A percentile compares a stretch with the other conserved stretches of the same genome.
These are phyloP conservation scores for Mus minutoides DNA, from an alignment of 2,797 vertebrate genomes.

Conservation along the genomic window DNA sequence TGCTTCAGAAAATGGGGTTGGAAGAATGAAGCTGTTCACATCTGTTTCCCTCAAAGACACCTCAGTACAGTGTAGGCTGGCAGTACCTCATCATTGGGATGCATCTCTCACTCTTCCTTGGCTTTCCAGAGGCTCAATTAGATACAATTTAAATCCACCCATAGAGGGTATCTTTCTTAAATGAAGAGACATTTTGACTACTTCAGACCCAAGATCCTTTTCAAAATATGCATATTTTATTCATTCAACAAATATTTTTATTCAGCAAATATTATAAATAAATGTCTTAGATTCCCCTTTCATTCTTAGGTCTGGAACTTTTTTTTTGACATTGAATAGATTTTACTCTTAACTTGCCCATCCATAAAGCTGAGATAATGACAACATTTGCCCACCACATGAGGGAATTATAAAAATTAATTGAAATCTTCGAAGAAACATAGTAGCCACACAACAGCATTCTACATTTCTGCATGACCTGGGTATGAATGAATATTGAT, in stretches of 20 bases:
- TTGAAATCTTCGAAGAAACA: constrained; percentile 73
- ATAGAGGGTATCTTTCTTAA: constrained; percentile 36
- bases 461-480: constrained; percentile 69
- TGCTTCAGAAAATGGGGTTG: not conserved
- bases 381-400: constrained; percentile 67
- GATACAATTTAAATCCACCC: constrained; percentile 34
- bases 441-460: constrained; percentile 66
- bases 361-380: constrained; percentile 74
- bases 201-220: constrained; percentile 38
- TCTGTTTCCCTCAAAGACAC: no score
- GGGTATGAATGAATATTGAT: constrained; percentile 74
- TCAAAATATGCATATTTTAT: constrained; percentile 43
- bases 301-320: constrained; percentile 39
- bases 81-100: rapidly evolving
- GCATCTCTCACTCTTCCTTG: not conserved
- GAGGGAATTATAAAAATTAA: constrained; percentile 77
- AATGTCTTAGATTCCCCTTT: constrained; percentile 51
- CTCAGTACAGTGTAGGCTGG: not conserved
- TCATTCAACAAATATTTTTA: constrained; percentile 70
- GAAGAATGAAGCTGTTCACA: no score
- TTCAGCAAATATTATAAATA: constrained; percentile 58
- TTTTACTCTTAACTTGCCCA: constrained; percentile 66
- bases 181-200: constrained; percentile 31
- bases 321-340: constrained; percentile 77
- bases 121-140: not conserved